These are phyloP conservation scores for Tillus elongatus DNA, from an alignment of 2,888 invertebrate genomes.

Conservation along the genomic window DNA sequence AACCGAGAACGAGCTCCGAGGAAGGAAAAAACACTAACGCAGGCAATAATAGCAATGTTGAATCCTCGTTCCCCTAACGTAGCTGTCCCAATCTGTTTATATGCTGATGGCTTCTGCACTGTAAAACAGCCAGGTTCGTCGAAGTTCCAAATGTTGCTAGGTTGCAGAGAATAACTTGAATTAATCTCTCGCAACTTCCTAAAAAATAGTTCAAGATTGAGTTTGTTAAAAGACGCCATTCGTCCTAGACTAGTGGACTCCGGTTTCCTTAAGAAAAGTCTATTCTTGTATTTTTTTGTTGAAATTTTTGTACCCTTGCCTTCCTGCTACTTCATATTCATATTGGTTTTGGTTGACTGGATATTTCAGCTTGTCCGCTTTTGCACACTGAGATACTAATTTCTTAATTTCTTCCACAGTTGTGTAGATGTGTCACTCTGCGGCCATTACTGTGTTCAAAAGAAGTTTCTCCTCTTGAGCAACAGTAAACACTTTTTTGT, in stretches of 20 bases:
- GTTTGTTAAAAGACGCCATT: conserved; percentile 1
- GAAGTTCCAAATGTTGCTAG: neutral
- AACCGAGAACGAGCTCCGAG: too few species aligned
- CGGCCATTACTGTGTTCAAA: neutral
- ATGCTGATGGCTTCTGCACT: neutral
- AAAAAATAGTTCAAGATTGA: neutral
- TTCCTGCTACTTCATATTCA: conserved; percentile 1
- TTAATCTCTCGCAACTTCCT: conserved; percentile 1
- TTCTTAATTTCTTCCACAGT: neutral
- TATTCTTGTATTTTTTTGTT: neutral
- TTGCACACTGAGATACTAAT: neutral
- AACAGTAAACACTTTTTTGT: neutral
- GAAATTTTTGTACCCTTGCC: neutral
- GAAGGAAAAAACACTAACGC: too few species aligned
- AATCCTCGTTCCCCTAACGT: neutral
- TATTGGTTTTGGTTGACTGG: conserved; percentile 1
- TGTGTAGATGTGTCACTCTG: neutral
- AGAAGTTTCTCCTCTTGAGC: neutral
- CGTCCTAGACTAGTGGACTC: conserved; percentile 1
- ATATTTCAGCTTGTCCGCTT: neutral
- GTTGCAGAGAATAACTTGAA: neutral
- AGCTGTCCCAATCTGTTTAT: conserved; percentile 2
- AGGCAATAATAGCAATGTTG: neutral
- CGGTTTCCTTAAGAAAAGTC: neutral
- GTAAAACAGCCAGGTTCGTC: conserved; percentile 1